Percentiles rank a stretch among this genome's conserved stretches.
phyloP scores from a whole-genome alignment of 35 echinoderm and acorn worm species.

The Amphiura filiformis region DNA sequence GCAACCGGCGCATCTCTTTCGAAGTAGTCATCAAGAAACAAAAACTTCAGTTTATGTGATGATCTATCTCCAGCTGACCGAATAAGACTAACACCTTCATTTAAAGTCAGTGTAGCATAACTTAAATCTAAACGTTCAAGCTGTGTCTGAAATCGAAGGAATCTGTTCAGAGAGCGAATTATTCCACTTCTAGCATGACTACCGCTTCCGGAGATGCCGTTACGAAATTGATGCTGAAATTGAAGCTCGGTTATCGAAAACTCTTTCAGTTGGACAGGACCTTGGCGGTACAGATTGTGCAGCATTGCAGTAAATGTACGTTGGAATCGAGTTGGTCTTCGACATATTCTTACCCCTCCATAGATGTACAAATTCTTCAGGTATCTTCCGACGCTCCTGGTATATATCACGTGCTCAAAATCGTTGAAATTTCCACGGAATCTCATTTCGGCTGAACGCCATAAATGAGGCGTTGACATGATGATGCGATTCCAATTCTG shows the following conservation, averaged over 20 bases:
- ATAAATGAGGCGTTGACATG: slow-evolving; percentile 60
- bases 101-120: slow-evolving; percentile 44
- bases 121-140: slow-evolving; percentile 58
- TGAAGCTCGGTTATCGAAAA: slow-evolving; percentile 65
- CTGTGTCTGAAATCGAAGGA: slow-evolving; percentile 45
- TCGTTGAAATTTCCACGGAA: slow-evolving; percentile 67
- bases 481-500: slow-evolving; percentile 63
- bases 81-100: slow-evolving; percentile 61
- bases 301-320: slow-evolving; percentile 71
- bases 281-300: slow-evolving; percentile 70
- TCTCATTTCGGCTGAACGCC: slow-evolving; percentile 63
- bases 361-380: slow-evolving; percentile 58
- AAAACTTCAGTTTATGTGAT: slow-evolving; percentile 14
- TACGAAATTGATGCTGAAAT: slow-evolving; percentile 67
- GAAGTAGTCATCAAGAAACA: slow-evolving; percentile 73
- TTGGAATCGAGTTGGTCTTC: slow-evolving; percentile 55
- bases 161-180: slow-evolving; percentile 62
- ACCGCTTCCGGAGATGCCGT: neutral
- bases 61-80: slow-evolving; percentile 24
- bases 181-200: slow-evolving; percentile 42
- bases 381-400: slow-evolving; percentile 60
- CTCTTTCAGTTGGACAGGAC: slow-evolving; percentile 75
- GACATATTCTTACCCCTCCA: slow-evolving; percentile 45
- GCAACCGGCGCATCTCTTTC: slow-evolving; percentile 25
- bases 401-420: slow-evolving; percentile 50